These are phyloP conservation scores for Phymatocera aterrima DNA, from an alignment of 2,888 invertebrate genomes.

Conservation along the genomic window DNA sequence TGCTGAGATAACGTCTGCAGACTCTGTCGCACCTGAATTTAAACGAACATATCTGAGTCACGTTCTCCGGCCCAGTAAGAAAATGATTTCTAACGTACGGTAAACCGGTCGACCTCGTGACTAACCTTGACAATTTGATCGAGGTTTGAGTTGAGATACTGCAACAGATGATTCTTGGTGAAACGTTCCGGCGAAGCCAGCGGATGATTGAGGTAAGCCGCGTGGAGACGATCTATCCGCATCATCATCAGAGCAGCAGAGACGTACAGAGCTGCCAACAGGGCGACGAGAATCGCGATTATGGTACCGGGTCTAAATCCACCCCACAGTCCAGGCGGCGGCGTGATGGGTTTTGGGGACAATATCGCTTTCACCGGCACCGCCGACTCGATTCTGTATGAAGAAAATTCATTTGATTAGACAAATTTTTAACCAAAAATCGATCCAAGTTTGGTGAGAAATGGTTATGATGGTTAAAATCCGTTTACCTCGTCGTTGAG, in stretches of 20 bases:
- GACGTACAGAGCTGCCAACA: constrained; percentile 68
- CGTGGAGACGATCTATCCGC: constrained; percentile 69
- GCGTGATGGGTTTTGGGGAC: constrained; percentile 15
- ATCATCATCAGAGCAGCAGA: constrained; percentile 71
- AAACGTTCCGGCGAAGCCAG: constrained; percentile 69
- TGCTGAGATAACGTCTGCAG: constrained; percentile 86
- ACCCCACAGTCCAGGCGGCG: constrained; percentile 43
- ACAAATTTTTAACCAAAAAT: not conserved
- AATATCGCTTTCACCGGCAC: constrained; percentile 47
- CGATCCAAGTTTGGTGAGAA: too few relatives aligned
- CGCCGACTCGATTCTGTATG: constrained; percentile 59
- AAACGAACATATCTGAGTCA: not conserved
- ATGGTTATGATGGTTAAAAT: not conserved
- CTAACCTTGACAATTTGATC: constrained; percentile 88
- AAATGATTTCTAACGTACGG: not conserved
- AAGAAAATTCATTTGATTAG: not conserved
- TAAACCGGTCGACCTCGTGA: not conserved
- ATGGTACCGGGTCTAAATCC: constrained; percentile 63
- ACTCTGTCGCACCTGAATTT: constrained; percentile 84
- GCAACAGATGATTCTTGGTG: constrained; percentile 68
- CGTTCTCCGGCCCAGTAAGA: too few relatives aligned
- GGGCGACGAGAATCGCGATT: constrained; percentile 65
- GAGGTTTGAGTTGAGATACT: constrained; percentile 83
- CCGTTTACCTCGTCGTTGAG: constrained; percentile 24
- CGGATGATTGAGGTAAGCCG: constrained; percentile 70